Evolutionary conservation across 2,888 invertebrate genomes (phyloP).

Genomic region (Chouioia cunea): DNA sequence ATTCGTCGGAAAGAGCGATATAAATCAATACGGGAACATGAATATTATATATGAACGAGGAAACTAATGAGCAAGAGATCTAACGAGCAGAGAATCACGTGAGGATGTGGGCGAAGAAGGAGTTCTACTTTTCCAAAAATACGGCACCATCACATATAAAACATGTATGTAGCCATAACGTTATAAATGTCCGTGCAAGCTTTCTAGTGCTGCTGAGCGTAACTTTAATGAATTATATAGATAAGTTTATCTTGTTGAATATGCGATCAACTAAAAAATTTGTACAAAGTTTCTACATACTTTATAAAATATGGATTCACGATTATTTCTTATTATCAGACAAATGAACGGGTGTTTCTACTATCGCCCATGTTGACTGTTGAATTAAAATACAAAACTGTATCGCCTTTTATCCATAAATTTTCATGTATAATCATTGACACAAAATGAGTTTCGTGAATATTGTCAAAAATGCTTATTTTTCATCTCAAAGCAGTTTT

Average conservation of each 20-base stretch:
- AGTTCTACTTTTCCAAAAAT: constrained; percentile 36
- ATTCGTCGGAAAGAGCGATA: no score
- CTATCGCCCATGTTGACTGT: constrained; percentile 18
- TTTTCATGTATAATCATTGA: not conserved
- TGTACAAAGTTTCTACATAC: constrained; percentile 46
- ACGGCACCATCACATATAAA: constrained; percentile 27
- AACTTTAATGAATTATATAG: constrained; percentile 37
- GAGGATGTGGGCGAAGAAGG: constrained; percentile 10
- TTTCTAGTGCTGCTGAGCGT: constrained; percentile 65
- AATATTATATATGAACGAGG: no score
- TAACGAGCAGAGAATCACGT: constrained; percentile 2
- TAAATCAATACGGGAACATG: no score
- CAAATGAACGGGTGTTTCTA: constrained; percentile 20
- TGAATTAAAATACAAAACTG: constrained; percentile 17
- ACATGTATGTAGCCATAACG: constrained; percentile 29
- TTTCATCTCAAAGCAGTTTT: constrained; percentile 25
- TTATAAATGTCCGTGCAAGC: constrained; percentile 66
- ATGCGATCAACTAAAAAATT: constrained; percentile 40
- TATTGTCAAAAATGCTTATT: not conserved
- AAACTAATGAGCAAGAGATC: no score
- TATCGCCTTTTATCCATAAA: not conserved
- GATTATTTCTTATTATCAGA: constrained; percentile 6
- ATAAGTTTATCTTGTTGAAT: constrained; percentile 54
- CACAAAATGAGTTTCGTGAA: no score
- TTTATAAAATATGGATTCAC: constrained; percentile 25